Percentiles rank a stretch among this genome's conserved stretches.
These are phyloP conservation scores for Drosophila nannoptera DNA, from an alignment of 1,140 invertebrate genomes.

Conservation along the genomic window DNA sequence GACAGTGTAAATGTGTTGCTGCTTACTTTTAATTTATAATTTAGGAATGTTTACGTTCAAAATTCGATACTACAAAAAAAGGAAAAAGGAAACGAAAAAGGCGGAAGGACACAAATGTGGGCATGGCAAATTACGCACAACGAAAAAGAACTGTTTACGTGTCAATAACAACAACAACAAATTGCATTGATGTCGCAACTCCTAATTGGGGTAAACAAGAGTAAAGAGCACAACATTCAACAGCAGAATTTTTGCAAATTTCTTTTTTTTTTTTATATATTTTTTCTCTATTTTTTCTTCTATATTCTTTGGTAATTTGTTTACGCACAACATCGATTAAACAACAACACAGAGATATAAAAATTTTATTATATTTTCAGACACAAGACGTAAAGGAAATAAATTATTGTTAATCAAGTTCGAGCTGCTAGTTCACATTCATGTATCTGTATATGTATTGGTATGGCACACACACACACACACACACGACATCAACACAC, in stretches of 20 bases:
- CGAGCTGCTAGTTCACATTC: slow-evolving; percentile 5
- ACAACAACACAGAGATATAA: slow-evolving; percentile 75
- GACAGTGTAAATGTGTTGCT: slow-evolving; percentile 49
- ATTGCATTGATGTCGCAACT: slow-evolving; percentile 17
- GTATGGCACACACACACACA: slow-evolving; percentile 20
- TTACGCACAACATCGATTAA: slow-evolving; percentile 70
- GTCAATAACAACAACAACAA: slow-evolving; percentile 51
- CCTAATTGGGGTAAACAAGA: slow-evolving; percentile 37
- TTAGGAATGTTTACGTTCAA: slow-evolving; percentile 12
- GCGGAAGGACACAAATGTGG: slow-evolving; percentile 15
- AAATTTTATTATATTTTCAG: slow-evolving; percentile 51
- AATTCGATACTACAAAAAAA: slow-evolving; percentile 38
- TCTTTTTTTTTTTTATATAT: slow-evolving; percentile 8
- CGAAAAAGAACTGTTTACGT: slow-evolving; percentile 56
- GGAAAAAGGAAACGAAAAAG: no score
- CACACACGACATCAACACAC: slow-evolving; percentile 36
- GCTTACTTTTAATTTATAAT: slow-evolving; percentile 48
- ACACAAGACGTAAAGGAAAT: slow-evolving; percentile 36
- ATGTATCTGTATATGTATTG: slow-evolving; percentile 17
- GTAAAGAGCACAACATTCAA: slow-evolving; percentile 31
- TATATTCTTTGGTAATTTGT: slow-evolving; percentile 28
- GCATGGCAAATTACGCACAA: slow-evolving; percentile 59
- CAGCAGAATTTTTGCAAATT: slow-evolving; percentile 7
- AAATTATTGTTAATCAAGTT: slow-evolving; percentile 25
- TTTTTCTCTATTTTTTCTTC: slow-evolving; percentile 15